Evolutionary conservation across 1,140 invertebrate genomes (phyloP).

Genomic region (Microplitis demolitor): DNA sequence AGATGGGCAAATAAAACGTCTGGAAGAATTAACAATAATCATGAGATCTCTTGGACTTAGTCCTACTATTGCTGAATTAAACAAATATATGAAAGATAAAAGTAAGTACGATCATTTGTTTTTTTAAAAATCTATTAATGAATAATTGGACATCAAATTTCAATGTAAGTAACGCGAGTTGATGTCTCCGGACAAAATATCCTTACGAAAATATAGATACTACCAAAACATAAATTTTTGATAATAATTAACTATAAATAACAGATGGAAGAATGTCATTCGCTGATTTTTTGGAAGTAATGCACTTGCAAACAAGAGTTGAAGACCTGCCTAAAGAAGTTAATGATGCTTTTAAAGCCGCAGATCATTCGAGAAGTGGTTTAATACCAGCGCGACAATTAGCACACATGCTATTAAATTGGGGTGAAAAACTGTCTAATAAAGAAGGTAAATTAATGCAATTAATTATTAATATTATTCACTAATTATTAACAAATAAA

Average conservation of each 20-base stretch:
- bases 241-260: conserved; percentile 25
- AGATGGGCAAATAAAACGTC: conserved; percentile 81
- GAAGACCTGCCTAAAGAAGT: conserved; percentile 90
- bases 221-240: background rate
- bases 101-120: conserved; percentile 51
- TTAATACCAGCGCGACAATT: conserved; percentile 82
- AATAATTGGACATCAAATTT: too few species aligned
- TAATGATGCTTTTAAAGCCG: conserved; percentile 85
- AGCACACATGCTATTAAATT: conserved; percentile 84
- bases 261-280: conserved; percentile 91
- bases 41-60: conserved; percentile 93
- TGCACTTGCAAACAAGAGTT: conserved; percentile 86
- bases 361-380: conserved; percentile 76
- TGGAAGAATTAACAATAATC: conserved; percentile 90
- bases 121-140: too few species aligned
- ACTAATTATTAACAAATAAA: background rate
- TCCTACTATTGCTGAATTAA: conserved; percentile 88
- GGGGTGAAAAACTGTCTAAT: conserved; percentile 89
- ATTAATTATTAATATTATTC: too few species aligned
- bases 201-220: too few species aligned
- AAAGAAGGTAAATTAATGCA: conserved; percentile 73
- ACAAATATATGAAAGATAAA: conserved; percentile 84
- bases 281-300: conserved; percentile 92
- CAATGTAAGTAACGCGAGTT: too few species aligned
- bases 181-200: too few species aligned